Conservation (phyloP, 2,797 vertebrate species). For the Molossus molossus region DNA sequence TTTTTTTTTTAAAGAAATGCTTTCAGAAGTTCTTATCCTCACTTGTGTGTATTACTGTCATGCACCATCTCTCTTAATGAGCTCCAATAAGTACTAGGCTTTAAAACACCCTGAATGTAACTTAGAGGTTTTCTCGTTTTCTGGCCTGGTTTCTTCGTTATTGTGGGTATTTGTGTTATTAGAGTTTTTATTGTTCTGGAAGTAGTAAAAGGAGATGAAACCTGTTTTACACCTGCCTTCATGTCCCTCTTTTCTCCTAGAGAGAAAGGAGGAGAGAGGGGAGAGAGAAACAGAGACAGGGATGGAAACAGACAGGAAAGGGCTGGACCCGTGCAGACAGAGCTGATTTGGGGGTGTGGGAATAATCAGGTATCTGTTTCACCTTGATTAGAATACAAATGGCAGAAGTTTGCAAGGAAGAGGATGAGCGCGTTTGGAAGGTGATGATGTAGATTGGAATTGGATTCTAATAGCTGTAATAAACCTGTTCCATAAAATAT, state of each 20-base stretch:
- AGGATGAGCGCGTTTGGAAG: neutral
- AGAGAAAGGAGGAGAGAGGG: neutral
- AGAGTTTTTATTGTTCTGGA: slow-evolving; percentile 15
- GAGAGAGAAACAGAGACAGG: neutral
- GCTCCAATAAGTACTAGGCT: neutral
- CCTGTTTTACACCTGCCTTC: slow-evolving; percentile 11
- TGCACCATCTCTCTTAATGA: slow-evolving; percentile 15
- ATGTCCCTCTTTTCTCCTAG: neutral
- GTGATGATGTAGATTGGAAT: neutral
- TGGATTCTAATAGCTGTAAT: slow-evolving; percentile 55
- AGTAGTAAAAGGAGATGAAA: slow-evolving; percentile 30
- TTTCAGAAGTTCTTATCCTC: slow-evolving; percentile 48
- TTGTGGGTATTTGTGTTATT: neutral
- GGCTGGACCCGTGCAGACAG: too few species aligned
- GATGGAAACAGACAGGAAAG: neutral
- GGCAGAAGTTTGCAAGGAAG: slow-evolving; percentile 66
- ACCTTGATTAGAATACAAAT: slow-evolving; percentile 2
- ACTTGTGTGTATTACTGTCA: neutral
- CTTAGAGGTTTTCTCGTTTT: slow-evolving; percentile 51
- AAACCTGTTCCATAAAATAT: slow-evolving; percentile 73
- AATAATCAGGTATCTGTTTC: neutral
- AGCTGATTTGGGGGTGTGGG: accelerated
- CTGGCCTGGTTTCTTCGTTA: neutral
- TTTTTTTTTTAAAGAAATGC: neutral
- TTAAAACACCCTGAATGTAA: slow-evolving; percentile 57